Conservation (phyloP, 1,140 invertebrate genomes). For the Watersipora subatra region DNA sequence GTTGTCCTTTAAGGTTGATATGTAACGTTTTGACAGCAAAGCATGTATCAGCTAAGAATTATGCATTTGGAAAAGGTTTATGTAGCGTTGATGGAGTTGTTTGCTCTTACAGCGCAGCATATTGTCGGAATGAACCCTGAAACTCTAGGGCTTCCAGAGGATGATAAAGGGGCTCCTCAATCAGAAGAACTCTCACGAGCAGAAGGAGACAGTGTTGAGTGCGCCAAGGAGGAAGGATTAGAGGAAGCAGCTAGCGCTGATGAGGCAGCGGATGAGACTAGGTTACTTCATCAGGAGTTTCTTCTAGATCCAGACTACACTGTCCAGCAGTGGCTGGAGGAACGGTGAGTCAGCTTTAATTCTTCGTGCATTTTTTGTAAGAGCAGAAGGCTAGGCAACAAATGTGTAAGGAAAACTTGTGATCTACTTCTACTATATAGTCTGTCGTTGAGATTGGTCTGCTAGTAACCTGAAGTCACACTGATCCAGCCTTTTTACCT, state of each 20-base stretch:
- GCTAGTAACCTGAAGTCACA: too few relatives aligned
- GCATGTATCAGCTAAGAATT: too few relatives aligned
- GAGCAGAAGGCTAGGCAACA: too few relatives aligned
- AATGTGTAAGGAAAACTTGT: too few relatives aligned
- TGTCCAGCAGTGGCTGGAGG: constrained; percentile 57
- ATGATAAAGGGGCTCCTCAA: constrained; percentile 66
- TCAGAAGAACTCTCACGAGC: constrained; percentile 54
- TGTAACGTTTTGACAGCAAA: too few relatives aligned
- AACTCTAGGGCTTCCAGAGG: not conserved
- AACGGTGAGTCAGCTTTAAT: constrained; percentile 54
- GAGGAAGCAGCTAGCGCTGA: constrained; percentile 46
- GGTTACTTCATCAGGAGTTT: constrained; percentile 73
- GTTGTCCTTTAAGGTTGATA: too few relatives aligned
- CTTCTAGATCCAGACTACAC: constrained; percentile 59
- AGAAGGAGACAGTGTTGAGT: constrained; percentile 39
- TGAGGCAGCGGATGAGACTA: constrained; percentile 20
- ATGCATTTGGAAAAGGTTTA: too few relatives aligned
- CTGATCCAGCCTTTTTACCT: too few relatives aligned
- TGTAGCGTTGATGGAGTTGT: too few relatives aligned
- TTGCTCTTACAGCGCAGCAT: not conserved
- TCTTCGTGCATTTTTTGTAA: constrained; percentile 67
- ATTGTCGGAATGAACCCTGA: not conserved
- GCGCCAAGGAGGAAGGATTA: constrained; percentile 1
- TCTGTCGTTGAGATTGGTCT: too few relatives aligned
- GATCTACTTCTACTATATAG: too few relatives aligned